Evolutionary conservation across 2,797 vertebrate genomes (phyloP).

Genomic region (Melanotaenia pygmaea): DNA sequence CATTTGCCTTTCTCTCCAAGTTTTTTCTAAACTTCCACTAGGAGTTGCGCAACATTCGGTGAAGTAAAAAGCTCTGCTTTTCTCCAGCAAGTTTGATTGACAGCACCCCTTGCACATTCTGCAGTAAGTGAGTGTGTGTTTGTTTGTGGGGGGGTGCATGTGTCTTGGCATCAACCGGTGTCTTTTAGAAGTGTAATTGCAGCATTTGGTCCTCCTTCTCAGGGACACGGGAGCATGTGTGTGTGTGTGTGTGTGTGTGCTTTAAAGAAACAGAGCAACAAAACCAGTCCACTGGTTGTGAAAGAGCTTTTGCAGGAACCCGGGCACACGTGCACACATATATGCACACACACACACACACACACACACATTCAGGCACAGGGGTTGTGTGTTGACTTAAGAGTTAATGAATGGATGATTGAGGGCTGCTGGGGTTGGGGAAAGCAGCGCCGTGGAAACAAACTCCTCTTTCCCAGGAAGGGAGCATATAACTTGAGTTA

Average conservation of each 20-base stretch:
- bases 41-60: conserved; percentile 64
- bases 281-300: conserved; percentile 62
- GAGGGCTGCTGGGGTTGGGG: conserved; percentile 74
- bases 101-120: conserved; percentile 59
- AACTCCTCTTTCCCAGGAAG: conserved; percentile 76
- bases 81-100: conserved; percentile 64
- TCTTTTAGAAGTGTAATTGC: conserved; percentile 61
- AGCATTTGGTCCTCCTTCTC: conserved; percentile 55
- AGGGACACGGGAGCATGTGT: conserved; percentile 16
- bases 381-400: conserved; percentile 80
- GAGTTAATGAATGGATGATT: conserved; percentile 86
- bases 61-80: conserved; percentile 40
- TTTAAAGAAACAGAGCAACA: conserved; percentile 44
- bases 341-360: conserved; percentile 22
- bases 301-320: conserved; percentile 53
- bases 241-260: conserved; percentile 16
- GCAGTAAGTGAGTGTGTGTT: conserved; percentile 25
- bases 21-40: conserved; percentile 47
- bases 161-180: conserved; percentile 52
- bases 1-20: conserved; percentile 40
- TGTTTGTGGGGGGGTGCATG: conserved; percentile 23
- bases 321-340: conserved; percentile 29
- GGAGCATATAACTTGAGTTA: conserved; percentile 60
- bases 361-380: conserved; percentile 39
- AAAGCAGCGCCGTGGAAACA: conserved; percentile 73